Percentiles rank a stretch among this genome's conserved stretches.
Evolutionary conservation across 2,888 invertebrate species (phyloP).

Genomic region (Epinotia bilunana): DNA sequence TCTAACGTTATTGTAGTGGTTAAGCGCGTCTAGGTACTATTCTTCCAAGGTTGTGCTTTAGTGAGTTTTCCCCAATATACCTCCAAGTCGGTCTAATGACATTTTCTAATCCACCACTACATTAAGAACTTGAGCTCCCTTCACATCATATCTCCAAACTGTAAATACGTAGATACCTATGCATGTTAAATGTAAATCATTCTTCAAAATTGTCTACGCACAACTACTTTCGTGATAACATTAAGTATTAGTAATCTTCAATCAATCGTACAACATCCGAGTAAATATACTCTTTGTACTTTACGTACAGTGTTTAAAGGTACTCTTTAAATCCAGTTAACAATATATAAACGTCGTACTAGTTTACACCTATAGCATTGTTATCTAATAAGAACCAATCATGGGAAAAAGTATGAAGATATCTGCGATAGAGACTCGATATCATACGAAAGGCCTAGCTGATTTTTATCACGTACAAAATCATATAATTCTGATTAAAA

Average conservation of each 20-base stretch:
- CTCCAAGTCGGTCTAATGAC: constrained; percentile 57
- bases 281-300: background rate
- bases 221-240: constrained; percentile 77
- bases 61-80: constrained; percentile 71
- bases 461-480: constrained; percentile 35
- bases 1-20: constrained; percentile 77
- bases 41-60: constrained; percentile 85
- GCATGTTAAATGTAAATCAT: constrained; percentile 49
- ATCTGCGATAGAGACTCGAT: background rate
- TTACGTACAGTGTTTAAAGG: background rate
- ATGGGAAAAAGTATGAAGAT: background rate
- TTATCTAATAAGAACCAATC: background rate
- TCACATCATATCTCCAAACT: constrained; percentile 63
- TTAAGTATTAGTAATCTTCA: constrained; percentile 55
- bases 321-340: background rate
- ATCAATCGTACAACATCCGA: constrained; percentile 27
- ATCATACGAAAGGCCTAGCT: constrained; percentile 51
- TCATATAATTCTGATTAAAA: constrained; percentile 19
- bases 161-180: constrained; percentile 62
- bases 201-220: constrained; percentile 78
- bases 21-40: constrained; percentile 83
- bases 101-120: constrained; percentile 59
- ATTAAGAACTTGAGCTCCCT: constrained; percentile 56
- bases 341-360: background rate
- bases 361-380: background rate